Evolutionary conservation across 1,140 invertebrate species (phyloP).

Genomic region (Aradophagus sp.): DNA sequence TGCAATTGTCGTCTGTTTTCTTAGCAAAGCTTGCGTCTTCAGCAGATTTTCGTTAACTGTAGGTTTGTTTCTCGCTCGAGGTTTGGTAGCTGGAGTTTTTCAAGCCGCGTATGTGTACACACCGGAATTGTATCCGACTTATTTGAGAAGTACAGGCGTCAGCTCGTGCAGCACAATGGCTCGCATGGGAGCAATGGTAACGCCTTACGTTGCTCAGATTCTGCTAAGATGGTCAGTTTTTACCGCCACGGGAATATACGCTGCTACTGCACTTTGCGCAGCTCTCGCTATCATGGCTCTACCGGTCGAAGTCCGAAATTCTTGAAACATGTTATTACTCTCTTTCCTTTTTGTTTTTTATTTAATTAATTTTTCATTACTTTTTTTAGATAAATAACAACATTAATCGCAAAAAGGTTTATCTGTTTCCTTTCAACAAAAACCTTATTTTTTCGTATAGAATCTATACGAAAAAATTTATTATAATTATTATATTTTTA

Average conservation of each 20-base stretch:
- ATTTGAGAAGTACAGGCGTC: slow-evolving; percentile 89
- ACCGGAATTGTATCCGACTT: slow-evolving; percentile 95
- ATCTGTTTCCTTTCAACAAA: too few relatives aligned
- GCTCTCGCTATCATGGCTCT: slow-evolving; percentile 83
- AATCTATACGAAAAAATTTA: too few relatives aligned
- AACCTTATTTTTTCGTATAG: too few relatives aligned
- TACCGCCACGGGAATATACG: slow-evolving; percentile 84
- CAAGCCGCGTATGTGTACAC: slow-evolving; percentile 97
- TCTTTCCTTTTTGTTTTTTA: too few relatives aligned
- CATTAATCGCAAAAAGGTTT: too few relatives aligned
- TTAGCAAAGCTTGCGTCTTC: slow-evolving; percentile 76
- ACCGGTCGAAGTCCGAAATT: slow-evolving; percentile 84
- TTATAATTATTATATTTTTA: too few relatives aligned
- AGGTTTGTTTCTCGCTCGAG: slow-evolving; percentile 91
- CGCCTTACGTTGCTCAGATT: slow-evolving; percentile 94
- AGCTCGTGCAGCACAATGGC: slow-evolving; percentile 94
- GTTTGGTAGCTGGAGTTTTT: slow-evolving; percentile 94
- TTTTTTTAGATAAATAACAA: too few relatives aligned
- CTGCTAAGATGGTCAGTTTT: slow-evolving; percentile 82
- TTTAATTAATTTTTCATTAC: too few relatives aligned
- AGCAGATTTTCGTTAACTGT: slow-evolving; percentile 87
- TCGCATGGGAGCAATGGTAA: slow-evolving; percentile 92
- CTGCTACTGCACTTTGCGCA: slow-evolving; percentile 82
- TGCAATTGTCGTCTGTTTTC: slow-evolving; percentile 85
- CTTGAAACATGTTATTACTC: slow-evolving; percentile 5